Evolutionary conservation across 2,888 invertebrate species (phyloP), one percentile per base, ranked within the genome.

Genomic region (Troglohyphantes excavatus): DNA sequence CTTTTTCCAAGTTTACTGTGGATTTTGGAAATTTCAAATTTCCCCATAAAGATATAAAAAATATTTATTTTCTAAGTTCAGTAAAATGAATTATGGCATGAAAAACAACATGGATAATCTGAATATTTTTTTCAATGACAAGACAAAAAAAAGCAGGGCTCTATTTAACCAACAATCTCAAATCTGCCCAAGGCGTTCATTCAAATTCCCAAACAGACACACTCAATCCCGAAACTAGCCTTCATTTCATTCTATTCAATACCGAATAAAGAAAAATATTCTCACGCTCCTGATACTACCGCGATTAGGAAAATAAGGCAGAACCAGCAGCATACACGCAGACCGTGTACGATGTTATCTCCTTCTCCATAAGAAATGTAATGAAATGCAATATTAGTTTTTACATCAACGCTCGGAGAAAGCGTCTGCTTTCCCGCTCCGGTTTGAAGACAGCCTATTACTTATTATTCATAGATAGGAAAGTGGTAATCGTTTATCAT

Each of bases 401-500:
- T 46, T 72, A n/a, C 65, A 53, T n/a, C 53, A 13, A n/a, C 3
- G 70, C n/a, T 21, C 21, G 11, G 70, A 17, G 11, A 33, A 70
- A 39, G 9, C 67, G 23, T 46, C 46, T 43, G 33, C 33, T 72
- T 23, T 43, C 21, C 43, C 17, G 17, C 21, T 23, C 17, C 11
- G 46, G 53, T 13, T 26, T 17, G 3, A 23, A 43, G 13, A 19
- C 33, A 19, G 29, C 29, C 17, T 6, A n/a, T n/a, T 11, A 13
- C 53, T 53, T 53, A 53, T 53, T 53, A 53, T 53, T 53, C 53
- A 53, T 53, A n/a, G 53, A 53, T n/a, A 53, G 9, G 53, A 53
- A 53, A 53, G 53, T 7, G 13, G n/a, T n/a, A n/a, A 53, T 53
- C 53, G n/a, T n/a, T 53, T 53, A 2, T 53, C 17, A 53, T n/a